Evolutionary conservation across 2,888 invertebrate species (phyloP), one percentile per base, ranked within the genome.

Genomic region (Polyommatus iphigenia): DNA sequence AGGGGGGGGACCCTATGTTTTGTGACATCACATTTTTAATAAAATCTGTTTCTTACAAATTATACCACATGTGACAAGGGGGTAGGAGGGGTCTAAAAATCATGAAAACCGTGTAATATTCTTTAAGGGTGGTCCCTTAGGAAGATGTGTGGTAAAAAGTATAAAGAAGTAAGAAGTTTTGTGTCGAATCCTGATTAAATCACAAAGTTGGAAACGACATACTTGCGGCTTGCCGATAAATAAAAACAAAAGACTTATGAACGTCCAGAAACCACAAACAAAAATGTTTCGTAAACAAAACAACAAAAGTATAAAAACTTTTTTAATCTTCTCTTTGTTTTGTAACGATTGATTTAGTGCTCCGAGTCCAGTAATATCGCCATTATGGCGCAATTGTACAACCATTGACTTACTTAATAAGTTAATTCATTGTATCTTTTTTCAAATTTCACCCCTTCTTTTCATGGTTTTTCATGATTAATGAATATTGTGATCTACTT

Each of bases 261-360:
- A 29, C 5, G 67, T 32, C 67, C 18, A 15, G 29, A 67, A 29
- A 67, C 67, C 67, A 18, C 67, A 67, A 67, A 67, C 18, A 67
- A 67, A 32, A 67, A 67, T 29, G 32, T 67, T 32, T 32, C 18
- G 67, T 32, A 32, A 29, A 32, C 67, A 67, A 67, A 67, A 67
- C 67, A 67, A 67, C 67, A 67, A 67, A 67, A 67, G 67, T 29
- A 67, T 67, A 67, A 67, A 67, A 67, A 67, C 67, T 67, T 67
- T 67, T 67, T 67, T 67, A 67, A 67, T 67, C 67, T 67, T 67
- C 29, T 5, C 29, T 29, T 67, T 67, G 67, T 67, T 32, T 54
- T 32, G 20, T 2, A 24, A 67, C 29, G 29, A 32, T 32, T 67
- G 67, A 32, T 67, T 29, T 67, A 67, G 15, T 24, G 32, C 6